Evolutionary conservation across 1,140 invertebrate genomes (phyloP), one percentile per base, ranked within the genome.

Genomic region (Ostrea edulis): DNA sequence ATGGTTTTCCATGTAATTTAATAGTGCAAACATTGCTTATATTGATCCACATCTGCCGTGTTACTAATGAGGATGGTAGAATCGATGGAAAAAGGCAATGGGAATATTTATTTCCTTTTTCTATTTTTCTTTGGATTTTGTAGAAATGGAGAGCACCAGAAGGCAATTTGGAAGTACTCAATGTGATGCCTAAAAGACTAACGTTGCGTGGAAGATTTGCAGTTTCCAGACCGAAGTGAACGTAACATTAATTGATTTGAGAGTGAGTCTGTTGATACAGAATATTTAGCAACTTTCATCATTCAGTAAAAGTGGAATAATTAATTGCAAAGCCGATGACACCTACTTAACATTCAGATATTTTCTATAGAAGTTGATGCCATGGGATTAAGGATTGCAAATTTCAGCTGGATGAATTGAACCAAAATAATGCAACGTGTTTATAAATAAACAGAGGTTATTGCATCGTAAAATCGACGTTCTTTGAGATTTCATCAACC

Each of bases 341-440:
- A 62, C 17, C 55, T 62, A n/a, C 17, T 62, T 62, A 20, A 62
- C 55, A 62, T 5, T 17, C 55, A n/a, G 5, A 44, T 44, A 44
- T 44, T 44, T 44, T 44, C 35, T 44, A 44, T 44, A 44, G 35
- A 44, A 44, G 35, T 44, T 17, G 55, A 5, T 62, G 5, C n/a
- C 17, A 62, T 62, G 55, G 55, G 55, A 62, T 62, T 62, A 62
- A 62, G n/a, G 2, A 17, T 20, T 20, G n/a, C 14, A 62, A n/a
- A 62, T 62, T 62, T 62, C n/a, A 62, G 55, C 55, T 62, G 55
- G 55, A 62, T 62, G 55, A 62, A 20, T 62, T 62, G 17, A 62
- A 17, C n/a, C 7, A 20, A 8, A 62, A 62, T 17, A 62, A 62
- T 20, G 55, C 17, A 62, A 20, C 14, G 17, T 62, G 55, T 62